Evolutionary conservation across 1,140 invertebrate genomes (phyloP).

Genomic region (Drosophila rhopaloa): DNA sequence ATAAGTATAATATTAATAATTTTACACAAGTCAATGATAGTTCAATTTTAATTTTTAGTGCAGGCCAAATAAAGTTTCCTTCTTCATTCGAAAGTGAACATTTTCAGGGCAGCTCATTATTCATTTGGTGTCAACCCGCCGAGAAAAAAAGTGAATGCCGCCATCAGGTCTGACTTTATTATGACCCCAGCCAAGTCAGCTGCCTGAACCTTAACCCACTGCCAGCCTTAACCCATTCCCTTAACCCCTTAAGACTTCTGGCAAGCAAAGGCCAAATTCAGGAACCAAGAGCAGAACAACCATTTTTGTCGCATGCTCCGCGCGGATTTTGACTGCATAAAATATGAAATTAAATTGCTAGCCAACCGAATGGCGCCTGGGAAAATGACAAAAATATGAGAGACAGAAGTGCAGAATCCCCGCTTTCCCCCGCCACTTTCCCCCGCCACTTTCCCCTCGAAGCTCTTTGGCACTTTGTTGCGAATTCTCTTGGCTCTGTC

Average conservation of each 20-base stretch:
- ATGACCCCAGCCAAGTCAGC: slow-evolving; percentile 7
- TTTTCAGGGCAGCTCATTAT: neutral
- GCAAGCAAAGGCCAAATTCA: slow-evolving; percentile 2
- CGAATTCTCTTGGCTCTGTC: slow-evolving; percentile 44
- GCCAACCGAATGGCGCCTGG: slow-evolving; percentile 57
- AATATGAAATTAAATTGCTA: slow-evolving; percentile 64
- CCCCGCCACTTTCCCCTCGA: neutral
- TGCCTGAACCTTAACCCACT: slow-evolving; percentile 13
- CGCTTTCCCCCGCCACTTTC: slow-evolving; percentile 4
- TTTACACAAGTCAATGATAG: too few species aligned
- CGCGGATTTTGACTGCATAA: slow-evolving; percentile 60
- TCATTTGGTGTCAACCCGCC: neutral
- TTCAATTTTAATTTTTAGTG: too few species aligned
- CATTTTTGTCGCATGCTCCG: slow-evolving; percentile 52
- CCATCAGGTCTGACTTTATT: slow-evolving; percentile 43
- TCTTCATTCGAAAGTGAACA: neutral
- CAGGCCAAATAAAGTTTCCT: neutral
- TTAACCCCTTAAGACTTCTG: slow-evolving; percentile 37
- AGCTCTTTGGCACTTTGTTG: slow-evolving; percentile 41
- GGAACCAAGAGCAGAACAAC: slow-evolving; percentile 18
- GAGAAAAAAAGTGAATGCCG: slow-evolving; percentile 10
- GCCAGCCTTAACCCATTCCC: neutral
- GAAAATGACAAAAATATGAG: slow-evolving; percentile 63
- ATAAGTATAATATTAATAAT: too few species aligned
- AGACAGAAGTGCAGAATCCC: slow-evolving; percentile 37